Evolutionary conservation across 2,888 invertebrate genomes (phyloP), one percentile per base, ranked within the genome.

Genomic region (Eristalis pertinax): DNA sequence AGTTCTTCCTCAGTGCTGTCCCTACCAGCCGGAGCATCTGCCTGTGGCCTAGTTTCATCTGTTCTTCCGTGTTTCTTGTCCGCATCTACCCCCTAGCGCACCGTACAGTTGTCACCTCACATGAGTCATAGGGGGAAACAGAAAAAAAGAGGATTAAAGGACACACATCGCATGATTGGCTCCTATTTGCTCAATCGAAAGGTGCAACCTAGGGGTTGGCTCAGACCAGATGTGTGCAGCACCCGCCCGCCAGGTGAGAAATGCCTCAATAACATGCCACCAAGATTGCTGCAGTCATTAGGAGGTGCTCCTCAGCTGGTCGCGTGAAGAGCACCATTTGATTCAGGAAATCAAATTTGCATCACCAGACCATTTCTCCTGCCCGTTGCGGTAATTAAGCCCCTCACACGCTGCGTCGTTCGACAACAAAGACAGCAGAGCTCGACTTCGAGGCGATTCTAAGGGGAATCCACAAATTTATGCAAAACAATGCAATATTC

Each of bases 261-360:
- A 50, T 50, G 50, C 50, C 10, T 4, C 50, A n/a, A 50, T 19
- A 19, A 19, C 43, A 75, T 60, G 19, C 65, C 50, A 41, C 38
- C 72, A 38, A 64, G 43, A n/a, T 43, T n/a, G 43, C 50, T 35
- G 68, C 64, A 65, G 69, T 79, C 74, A 79, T 79, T 79, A 79
- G 26, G 63, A 77, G n/a, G n/a, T 15, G 74, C 24, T 58, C n/a
- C 19, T 43, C 81, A 82, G 70, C 81, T 78, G 78, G 69, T 78
- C 15, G 78, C 63, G 82, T 67, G 70, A 86, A 67, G 69, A 75
- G 10, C 64, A 7, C 32, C 41, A 86, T 82, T 86, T 70, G 64
- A 80, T 32, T 74, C 81, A 69, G 85, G 81, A 85, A 81, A 77
- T 81, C 74, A 81, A 78, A 78, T 86, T 86, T 74, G 82, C 85